A percentile compares a stretch with the other conserved stretches of the same genome.
These are phyloP conservation scores for Neostethus bicornis DNA, from an alignment of 2,797 vertebrate species.

Conservation along the genomic window DNA sequence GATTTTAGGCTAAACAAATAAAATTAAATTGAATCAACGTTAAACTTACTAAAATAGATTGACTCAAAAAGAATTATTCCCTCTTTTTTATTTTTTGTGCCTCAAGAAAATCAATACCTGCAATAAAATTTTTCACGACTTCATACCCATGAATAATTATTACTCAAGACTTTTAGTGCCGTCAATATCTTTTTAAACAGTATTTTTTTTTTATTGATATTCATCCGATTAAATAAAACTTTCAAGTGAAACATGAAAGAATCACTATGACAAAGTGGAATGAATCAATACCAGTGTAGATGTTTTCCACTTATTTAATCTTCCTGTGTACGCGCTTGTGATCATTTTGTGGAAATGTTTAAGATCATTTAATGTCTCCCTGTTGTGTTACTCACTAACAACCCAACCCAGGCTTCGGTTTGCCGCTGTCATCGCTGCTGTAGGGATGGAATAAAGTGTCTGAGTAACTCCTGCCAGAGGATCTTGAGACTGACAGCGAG, in stretches of 20 bases:
- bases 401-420: constrained; percentile 10
- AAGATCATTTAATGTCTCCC: constrained; percentile 32
- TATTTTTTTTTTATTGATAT: not conserved
- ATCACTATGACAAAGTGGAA: constrained; percentile 24
- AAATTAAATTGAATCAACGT: not conserved
- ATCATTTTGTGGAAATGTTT: constrained; percentile 27
- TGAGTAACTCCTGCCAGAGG: constrained; percentile 15
- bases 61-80: not conserved
- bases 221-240: not conserved
- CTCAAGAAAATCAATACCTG: not conserved
- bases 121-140: not conserved
- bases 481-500: constrained; percentile 32
- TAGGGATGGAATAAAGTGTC: constrained; percentile 28
- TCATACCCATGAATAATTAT: no score
- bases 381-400: constrained; percentile 34
- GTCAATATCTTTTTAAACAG: not conserved
- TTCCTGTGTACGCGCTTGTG: constrained; percentile 35
- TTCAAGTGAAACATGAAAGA: constrained; percentile 21
- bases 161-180: not conserved
- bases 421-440: not conserved
- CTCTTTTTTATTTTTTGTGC: not conserved
- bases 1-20: no score
- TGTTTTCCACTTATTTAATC: constrained; percentile 22
- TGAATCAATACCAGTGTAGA: constrained; percentile 44
- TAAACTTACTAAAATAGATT: not conserved